A percentile compares a stretch with the other conserved stretches of the same genome.
Evolutionary conservation across 1,140 invertebrate genomes (phyloP).

Genomic region (Penaeus japonicus): DNA sequence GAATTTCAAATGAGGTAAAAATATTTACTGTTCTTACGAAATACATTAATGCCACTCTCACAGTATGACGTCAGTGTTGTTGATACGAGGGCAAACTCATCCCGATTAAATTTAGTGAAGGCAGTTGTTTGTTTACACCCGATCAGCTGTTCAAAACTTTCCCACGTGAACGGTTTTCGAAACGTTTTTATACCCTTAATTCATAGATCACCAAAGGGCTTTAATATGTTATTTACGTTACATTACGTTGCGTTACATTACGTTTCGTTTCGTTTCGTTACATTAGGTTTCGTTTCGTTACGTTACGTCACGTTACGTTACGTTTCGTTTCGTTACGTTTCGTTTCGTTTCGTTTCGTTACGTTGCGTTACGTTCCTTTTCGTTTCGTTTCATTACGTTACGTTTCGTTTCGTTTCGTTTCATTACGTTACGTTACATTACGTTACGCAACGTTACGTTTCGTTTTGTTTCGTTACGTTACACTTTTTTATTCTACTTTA

Average conservation of each 20-base stretch:
- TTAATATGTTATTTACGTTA: not conserved
- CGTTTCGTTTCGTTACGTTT: not conserved
- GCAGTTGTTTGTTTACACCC: too few relatives aligned
- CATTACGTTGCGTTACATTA: not conserved
- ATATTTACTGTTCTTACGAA: too few relatives aligned
- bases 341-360: not conserved
- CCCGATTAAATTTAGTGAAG: too few relatives aligned
- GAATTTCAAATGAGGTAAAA: too few relatives aligned
- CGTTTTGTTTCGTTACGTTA: not conserved
- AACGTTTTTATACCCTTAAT: too few relatives aligned
- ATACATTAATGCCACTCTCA: too few relatives aligned
- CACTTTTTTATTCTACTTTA: too few relatives aligned
- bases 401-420: not conserved
- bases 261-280: not conserved
- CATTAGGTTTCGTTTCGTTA: not conserved
- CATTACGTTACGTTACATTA: not conserved
- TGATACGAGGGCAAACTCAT: too few relatives aligned
- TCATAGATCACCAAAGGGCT: too few relatives aligned
- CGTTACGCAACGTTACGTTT: not conserved
- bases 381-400: not conserved
- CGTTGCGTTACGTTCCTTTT: not conserved
- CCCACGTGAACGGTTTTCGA: too few relatives aligned
- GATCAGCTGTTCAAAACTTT: too few relatives aligned
- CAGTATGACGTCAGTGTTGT: too few relatives aligned
- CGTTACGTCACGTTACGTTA: not conserved